Evolutionary conservation across 2,113 vertebrate genomes (phyloP), one percentile per base, ranked within the genome.

Genomic region (Paradoxurus hermaphroditus): DNA sequence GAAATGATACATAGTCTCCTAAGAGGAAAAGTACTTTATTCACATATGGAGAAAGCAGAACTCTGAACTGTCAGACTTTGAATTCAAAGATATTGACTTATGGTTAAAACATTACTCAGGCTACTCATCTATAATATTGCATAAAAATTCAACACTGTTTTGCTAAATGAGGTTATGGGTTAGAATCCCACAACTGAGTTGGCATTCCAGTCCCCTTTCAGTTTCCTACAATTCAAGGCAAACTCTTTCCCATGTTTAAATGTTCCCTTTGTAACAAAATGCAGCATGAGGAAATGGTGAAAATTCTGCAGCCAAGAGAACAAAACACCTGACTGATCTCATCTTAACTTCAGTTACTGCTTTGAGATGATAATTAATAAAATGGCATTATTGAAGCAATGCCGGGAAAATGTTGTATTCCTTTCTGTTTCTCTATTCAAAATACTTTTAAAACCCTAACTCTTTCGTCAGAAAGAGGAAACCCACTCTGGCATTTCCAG

Each of bases 221-320:
- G n/a, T 62, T 90, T 62, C 94, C 86, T 94, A 14, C 90, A 95
- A 95, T 96, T 97, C 79, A 98, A 98, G 97, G 90, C 70, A 97
- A 95, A 92, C 90, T 98, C 90, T 83, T 97, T 93, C 77, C 88
- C 88, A 90, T 53, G 75, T 93, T 97, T 93, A 95, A 97, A 86
- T 96, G 75, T 97, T 97, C 83, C 85, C 73, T 93, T 96, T 96
- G 96, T 87, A 68, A 88, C 4, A 59, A 97, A 94, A 97, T 93
- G 85, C 95, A 98, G 95, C 97, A 95, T 92, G 97, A 98, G 97
- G 94, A 97, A 92, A 97, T n/a, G 90, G 78, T 95, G 96, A 97
- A 94, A 90, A 95, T 15, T 1, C 72, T 95, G 97, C 90, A 1
- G 91, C 75, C 94, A 95, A 98, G 86, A 73, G 15, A 36, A 94